phyloP scores from a whole-genome alignment of 2,888 invertebrate species.

The Rambutsinella grinnellia region DNA sequence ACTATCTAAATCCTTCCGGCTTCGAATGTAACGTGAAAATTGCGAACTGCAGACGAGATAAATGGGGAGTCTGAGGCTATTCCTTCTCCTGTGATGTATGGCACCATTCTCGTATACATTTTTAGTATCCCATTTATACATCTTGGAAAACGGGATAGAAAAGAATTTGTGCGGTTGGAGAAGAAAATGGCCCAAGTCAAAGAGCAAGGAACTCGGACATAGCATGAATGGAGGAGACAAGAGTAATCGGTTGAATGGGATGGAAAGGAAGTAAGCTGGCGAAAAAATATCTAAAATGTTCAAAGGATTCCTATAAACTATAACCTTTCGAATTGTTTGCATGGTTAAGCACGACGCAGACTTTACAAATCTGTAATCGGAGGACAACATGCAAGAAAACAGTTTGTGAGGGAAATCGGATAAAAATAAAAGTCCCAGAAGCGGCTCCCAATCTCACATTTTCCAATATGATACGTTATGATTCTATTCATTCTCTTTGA shows the following conservation, averaged over 20 bases:
- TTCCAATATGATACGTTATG: neutral
- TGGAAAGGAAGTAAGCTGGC: too few relatives aligned
- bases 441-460: neutral
- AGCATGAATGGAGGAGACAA: constrained; percentile 21
- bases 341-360: neutral
- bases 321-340: constrained; percentile 5
- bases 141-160: neutral
- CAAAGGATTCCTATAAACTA: neutral
- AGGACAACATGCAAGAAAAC: neutral
- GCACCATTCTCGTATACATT: neutral
- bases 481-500: neutral
- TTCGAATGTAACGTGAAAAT: neutral
- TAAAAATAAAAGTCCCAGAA: neutral
- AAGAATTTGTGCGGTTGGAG: neutral
- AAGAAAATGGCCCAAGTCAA: constrained; percentile 10
- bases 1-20: constrained; percentile 10
- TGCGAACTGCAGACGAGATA: neutral
- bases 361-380: neutral
- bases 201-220: constrained; percentile 34
- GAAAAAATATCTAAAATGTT: constrained; percentile 10
- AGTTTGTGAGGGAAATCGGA: neutral
- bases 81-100: neutral
- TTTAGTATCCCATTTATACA: neutral
- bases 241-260: constrained; percentile 48
- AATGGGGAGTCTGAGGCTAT: neutral